These are phyloP conservation scores for Tragulus kanchil DNA, from an alignment of 2,113 vertebrate genomes.

Conservation along the genomic window DNA sequence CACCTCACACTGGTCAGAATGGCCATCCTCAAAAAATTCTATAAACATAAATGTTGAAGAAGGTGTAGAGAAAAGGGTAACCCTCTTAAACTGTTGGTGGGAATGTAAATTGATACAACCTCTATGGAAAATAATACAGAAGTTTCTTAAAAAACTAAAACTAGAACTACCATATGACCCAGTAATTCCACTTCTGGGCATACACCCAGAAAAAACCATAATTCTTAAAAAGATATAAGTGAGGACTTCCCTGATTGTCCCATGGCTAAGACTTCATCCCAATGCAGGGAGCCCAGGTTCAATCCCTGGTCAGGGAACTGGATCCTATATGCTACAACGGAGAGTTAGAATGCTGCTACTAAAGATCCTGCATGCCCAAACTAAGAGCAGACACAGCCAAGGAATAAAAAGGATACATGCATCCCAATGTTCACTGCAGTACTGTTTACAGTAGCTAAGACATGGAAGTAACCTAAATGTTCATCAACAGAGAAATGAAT, in stretches of 20 bases:
- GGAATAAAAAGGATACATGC: not conserved
- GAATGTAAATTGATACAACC: not conserved
- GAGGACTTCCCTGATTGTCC: not conserved
- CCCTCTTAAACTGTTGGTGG: not conserved
- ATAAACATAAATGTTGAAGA: not conserved
- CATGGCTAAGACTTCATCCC: not conserved
- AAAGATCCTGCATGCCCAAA: not conserved
- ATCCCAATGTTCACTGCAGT: not conserved
- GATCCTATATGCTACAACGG: not conserved
- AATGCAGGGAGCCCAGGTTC: not conserved
- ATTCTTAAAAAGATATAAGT: not conserved
- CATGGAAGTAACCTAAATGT: not conserved
- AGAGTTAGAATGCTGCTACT: too few relatives aligned
- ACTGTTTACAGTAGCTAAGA: not conserved
- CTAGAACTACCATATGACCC: not conserved
- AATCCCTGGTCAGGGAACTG: not conserved
- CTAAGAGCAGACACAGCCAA: not conserved
- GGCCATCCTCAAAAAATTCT: not conserved
- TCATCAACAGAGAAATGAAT: not conserved
- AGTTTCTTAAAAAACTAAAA: not conserved
- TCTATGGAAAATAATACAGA: not conserved
- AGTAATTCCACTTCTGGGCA: not conserved
- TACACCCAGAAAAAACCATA: not conserved
- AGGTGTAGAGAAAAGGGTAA: not conserved
- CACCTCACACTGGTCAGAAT: not conserved